A percentile compares a stretch with the other conserved stretches of the same genome.
These are phyloP conservation scores for Cynopterus brachyotis DNA, from an alignment of 2,113 vertebrate species.

Conservation along the genomic window DNA sequence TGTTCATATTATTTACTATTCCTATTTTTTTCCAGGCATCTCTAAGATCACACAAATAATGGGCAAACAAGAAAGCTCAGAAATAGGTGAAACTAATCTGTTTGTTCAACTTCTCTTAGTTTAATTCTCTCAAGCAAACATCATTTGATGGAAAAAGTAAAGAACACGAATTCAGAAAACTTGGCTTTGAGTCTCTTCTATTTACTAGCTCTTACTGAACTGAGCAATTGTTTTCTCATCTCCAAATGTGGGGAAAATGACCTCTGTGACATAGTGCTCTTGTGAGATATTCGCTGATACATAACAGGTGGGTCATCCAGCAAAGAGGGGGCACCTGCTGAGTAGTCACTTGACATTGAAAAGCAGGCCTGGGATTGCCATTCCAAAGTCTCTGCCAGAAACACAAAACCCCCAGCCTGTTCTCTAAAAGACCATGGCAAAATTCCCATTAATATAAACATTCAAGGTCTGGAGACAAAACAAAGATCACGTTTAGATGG, in stretches of 20 bases:
- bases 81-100: neutral
- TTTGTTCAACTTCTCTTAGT: neutral
- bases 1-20: neutral
- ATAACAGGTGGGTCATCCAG: neutral
- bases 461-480: neutral
- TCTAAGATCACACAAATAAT: neutral
- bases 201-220: neutral
- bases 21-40: neutral
- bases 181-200: neutral
- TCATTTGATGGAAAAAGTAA: neutral
- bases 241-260: neutral
- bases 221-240: neutral
- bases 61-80: neutral
- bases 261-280: neutral
- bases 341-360: neutral
- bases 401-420: neutral
- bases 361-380: neutral
- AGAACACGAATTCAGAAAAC: neutral
- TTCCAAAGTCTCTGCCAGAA: neutral
- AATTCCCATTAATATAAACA: neutral
- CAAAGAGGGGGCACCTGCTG: neutral
- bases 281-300: neutral
- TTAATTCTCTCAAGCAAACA: neutral
- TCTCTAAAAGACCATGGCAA: neutral
- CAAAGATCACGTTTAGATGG: neutral